Conservation (phyloP, 1,140 invertebrate genomes). For the Eriocheir sinensis region DNA sequence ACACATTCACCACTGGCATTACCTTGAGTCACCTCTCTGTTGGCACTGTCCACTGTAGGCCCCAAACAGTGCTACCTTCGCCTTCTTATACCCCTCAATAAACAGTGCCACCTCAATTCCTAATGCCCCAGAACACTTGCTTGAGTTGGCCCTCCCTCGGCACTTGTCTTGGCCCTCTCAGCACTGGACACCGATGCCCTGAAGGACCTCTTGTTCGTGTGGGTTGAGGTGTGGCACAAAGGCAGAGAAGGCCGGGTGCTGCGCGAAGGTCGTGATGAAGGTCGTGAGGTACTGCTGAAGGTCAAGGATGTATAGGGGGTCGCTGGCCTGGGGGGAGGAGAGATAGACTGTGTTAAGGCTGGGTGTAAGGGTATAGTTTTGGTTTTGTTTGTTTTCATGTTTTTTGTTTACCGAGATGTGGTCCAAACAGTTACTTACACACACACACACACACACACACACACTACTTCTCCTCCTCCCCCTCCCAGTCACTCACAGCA, state of each 20-base stretch:
- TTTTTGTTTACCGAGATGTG: no score
- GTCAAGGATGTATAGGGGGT: conserved; percentile 86
- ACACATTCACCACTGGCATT: neutral
- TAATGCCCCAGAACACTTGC: neutral
- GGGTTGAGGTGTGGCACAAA: conserved; percentile 85
- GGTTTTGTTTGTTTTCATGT: neutral
- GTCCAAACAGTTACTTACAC: neutral
- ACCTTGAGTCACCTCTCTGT: neutral
- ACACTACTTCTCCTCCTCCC: neutral
- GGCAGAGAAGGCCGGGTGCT: conserved; percentile 84
- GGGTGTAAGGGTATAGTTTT: neutral
- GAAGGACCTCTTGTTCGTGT: conserved; percentile 83
- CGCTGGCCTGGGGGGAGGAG: conserved; percentile 81
- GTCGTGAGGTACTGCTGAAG: conserved; percentile 85
- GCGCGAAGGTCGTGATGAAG: conserved; percentile 85
- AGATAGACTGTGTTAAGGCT: neutral
- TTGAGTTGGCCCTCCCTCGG: neutral
- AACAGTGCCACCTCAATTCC: neutral
- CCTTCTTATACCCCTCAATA: no score
- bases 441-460: neutral
- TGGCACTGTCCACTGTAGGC: no score
- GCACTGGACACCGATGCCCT: conserved; percentile 79
- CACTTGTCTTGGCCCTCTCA: conserved; percentile 35
- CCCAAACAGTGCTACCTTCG: no score
- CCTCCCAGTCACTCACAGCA: conserved; percentile 66